Evolutionary conservation across 2,797 vertebrate species (phyloP), one percentile per base, ranked within the genome.

Genomic region (Sebastes minor): DNA sequence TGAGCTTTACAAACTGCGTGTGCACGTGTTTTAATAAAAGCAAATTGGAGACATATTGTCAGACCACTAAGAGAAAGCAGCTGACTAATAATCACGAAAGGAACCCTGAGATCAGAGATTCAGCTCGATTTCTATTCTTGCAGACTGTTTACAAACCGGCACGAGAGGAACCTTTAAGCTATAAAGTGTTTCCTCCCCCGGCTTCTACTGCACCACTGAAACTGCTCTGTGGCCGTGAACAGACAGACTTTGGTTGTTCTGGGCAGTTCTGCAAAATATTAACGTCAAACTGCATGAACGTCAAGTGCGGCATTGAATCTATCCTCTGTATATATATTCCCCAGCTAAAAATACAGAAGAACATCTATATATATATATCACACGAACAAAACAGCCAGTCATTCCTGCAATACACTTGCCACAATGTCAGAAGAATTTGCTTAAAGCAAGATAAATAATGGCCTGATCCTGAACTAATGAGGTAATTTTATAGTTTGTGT

Each of bases 241-340:
- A 74, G 62, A 77, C 69, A 56, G 59, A 27, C 77, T 67, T 59
- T 52, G 63, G 71, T 78, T 77, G 77, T 77, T 74, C 66, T 82
- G 78, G 61, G 75, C 68, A 70, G 27, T 27, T 88, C 46, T 65
- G 69, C 72, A 88, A 88, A 22, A 86, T 74, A 80, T 69, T 62
- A 64, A 49, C 72, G 75, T 76, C 78, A 69, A 77, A 78, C 74
- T 49, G 56, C 70, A 63, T 84, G 16, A 81, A 79, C 74, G 66
- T 77, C 73, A 80, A 83, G 57, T 49, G 30, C 18, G 3, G 61
- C 35, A 22, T 12, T 74, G 59, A 66, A 22, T 28, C 5, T n/a
- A 46, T 77, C 68, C 52, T 49, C 52, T 65, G 68, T 57, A 76
- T 87, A 76, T 87, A 81, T 83, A 67, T 80, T 53, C 32, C 22